Percentiles rank a stretch among this genome's conserved stretches.
phyloP scores from a whole-genome alignment of 2,113 vertebrate genomes.

The Bambusicola thoracicus region DNA sequence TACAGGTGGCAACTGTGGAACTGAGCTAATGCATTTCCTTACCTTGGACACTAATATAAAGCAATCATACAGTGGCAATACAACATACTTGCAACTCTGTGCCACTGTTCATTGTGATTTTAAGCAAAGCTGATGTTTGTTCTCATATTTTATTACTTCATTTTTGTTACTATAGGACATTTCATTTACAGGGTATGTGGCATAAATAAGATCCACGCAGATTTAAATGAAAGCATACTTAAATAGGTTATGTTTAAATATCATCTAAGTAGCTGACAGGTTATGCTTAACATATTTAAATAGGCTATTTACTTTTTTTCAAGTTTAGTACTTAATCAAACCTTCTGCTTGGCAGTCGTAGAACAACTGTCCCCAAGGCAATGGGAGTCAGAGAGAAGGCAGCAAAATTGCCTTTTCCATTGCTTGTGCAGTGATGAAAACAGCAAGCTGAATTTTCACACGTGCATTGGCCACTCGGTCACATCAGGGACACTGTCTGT shows the following conservation, averaged over 20 bases:
- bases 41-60: neutral
- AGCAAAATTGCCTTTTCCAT: neutral
- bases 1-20: neutral
- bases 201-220: neutral
- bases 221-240: neutral
- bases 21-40: neutral
- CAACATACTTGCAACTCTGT: neutral
- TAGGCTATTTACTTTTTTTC: conserved; percentile 34
- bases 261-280: conserved; percentile 13
- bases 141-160: neutral
- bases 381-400: neutral
- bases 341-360: neutral
- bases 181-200: neutral
- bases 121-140: neutral
- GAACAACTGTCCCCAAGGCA: neutral
- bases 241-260: conserved; percentile 35
- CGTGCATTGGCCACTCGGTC: neutral
- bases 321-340: conserved; percentile 35
- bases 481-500: neutral
- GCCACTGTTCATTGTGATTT: neutral
- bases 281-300: conserved; percentile 49
- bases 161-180: neutral
- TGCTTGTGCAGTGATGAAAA: neutral
- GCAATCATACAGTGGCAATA: neutral
- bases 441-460: neutral